phyloP scores from a whole-genome alignment of 35 echinoderm and acorn worm genomes.

The Lytechinus variegatus region DNA sequence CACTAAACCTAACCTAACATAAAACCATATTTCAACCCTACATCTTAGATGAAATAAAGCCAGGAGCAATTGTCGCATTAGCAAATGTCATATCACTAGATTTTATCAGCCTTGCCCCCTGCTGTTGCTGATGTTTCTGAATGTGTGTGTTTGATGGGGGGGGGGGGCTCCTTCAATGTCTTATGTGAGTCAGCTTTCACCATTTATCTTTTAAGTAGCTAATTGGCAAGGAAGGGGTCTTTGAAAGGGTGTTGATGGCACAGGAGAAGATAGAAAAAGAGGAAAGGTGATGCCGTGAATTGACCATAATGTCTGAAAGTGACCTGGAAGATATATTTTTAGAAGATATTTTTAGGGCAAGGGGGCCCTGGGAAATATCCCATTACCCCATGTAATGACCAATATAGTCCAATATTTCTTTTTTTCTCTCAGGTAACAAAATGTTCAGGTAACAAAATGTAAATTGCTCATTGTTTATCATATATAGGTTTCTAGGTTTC shows the following conservation, averaged over 20 bases:
- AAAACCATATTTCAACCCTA: no score
- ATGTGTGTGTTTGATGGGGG: no score
- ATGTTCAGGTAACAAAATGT: background rate
- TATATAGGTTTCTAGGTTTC: background rate
- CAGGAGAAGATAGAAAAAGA: background rate
- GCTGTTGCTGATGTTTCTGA: background rate
- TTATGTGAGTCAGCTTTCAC: background rate
- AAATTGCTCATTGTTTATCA: background rate
- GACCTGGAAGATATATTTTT: background rate
- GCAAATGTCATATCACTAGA: no score
- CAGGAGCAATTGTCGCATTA: no score
- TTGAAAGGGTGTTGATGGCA: constrained; percentile 1
- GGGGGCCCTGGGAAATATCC: background rate
- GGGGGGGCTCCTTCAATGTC: background rate
- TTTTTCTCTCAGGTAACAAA: background rate
- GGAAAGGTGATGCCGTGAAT: no score
- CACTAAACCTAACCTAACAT: no score
- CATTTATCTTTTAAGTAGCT: background rate
- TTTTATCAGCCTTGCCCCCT: background rate
- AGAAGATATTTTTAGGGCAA: background rate
- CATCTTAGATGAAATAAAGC: no score
- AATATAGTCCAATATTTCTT: background rate
- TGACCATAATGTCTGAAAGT: background rate
- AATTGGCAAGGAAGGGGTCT: constrained; percentile 5
- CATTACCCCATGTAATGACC: background rate